Conservation (phyloP, 2,113 vertebrate species). For the Pollimyrus isidori region DNA sequence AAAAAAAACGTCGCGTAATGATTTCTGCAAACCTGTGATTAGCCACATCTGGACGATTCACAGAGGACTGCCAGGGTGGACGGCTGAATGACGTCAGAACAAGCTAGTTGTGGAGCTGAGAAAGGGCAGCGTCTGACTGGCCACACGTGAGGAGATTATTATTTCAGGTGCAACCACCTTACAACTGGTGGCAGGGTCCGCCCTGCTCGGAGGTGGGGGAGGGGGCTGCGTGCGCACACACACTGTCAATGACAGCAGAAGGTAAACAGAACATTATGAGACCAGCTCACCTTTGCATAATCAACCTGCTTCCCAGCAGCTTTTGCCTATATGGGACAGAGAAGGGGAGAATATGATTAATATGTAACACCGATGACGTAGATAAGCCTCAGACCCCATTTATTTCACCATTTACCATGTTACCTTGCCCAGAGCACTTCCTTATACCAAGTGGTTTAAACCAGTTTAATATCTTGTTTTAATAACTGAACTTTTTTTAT, state of each 20-base stretch:
- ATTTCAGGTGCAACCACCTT: conserved; percentile 5
- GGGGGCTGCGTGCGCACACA: neutral
- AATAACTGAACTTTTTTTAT: neutral
- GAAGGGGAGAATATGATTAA: conserved; percentile 30
- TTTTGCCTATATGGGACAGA: conserved; percentile 64
- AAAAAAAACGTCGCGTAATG: neutral
- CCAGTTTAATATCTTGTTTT: neutral
- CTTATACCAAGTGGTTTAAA: neutral
- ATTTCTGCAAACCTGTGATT: neutral
- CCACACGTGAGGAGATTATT: neutral
- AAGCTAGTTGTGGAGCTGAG: neutral
- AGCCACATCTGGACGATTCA: neutral
- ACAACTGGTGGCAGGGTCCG: neutral
- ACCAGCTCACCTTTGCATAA: conserved; percentile 74
- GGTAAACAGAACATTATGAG: neutral
- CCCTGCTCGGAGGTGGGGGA: neutral
- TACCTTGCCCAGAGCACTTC: neutral
- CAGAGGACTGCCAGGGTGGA: neutral
- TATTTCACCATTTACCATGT: neutral
- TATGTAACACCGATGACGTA: neutral
- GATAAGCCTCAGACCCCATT: neutral
- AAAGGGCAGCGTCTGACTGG: neutral
- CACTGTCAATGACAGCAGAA: neutral
- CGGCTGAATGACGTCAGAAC: neutral
- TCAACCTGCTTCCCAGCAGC: conserved; percentile 66